These are phyloP conservation scores for Pelodytes ibericus DNA, from an alignment of 2,797 vertebrate genomes.

Conservation along the genomic window DNA sequence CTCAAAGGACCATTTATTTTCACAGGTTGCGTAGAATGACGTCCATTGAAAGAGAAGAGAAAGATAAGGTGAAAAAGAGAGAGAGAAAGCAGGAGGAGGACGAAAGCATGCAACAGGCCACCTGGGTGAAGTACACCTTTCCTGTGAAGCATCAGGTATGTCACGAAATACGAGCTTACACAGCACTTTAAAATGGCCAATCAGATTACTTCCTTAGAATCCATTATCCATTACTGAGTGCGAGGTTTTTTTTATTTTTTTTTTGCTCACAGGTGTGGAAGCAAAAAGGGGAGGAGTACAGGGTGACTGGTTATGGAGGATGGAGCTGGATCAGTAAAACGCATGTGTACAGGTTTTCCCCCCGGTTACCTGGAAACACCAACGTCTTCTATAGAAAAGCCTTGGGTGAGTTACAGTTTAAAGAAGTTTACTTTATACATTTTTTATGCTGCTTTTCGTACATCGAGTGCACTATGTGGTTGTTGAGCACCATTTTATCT, in stretches of 20 bases:
- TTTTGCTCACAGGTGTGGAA: slow-evolving; percentile 89
- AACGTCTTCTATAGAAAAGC: slow-evolving; percentile 89
- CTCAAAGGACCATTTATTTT: background rate
- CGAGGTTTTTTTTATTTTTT: background rate
- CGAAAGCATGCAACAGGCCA: slow-evolving; percentile 96
- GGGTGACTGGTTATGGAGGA: slow-evolving; percentile 96
- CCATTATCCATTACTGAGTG: background rate
- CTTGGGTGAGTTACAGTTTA: slow-evolving; percentile 64
- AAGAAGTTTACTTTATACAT: too few relatives aligned
- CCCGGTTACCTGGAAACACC: slow-evolving; percentile 92
- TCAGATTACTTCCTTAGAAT: background rate
- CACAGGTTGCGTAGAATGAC: slow-evolving; percentile 93
- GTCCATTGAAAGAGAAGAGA: slow-evolving; percentile 95
- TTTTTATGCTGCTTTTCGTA: too few relatives aligned
- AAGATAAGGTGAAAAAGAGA: slow-evolving; percentile 95
- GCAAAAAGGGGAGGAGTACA: slow-evolving; percentile 97
- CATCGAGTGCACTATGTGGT: background rate
- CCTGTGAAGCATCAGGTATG: slow-evolving; percentile 95
- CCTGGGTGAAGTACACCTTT: slow-evolving; percentile 98
- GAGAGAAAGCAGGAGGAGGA: slow-evolving; percentile 97
- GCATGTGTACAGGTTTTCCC: slow-evolving; percentile 86
- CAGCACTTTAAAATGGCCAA: background rate
- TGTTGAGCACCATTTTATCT: background rate
- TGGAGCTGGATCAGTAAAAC: slow-evolving; percentile 98
- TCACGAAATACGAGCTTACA: too few relatives aligned